phyloP scores from a whole-genome alignment of 1,140 invertebrate species.

The Drosophila bocki region DNA sequence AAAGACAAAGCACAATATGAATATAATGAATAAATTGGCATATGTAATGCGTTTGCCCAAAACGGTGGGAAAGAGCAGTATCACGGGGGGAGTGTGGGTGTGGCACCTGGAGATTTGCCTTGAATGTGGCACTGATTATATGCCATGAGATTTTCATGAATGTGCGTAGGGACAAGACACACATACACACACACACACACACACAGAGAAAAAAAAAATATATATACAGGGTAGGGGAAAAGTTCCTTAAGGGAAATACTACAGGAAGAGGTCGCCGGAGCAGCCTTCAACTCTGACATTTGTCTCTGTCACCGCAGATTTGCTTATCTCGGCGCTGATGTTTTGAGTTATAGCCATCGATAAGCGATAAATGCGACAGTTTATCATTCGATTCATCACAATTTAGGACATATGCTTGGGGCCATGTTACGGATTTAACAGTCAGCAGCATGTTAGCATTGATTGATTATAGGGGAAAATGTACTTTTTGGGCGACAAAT shows the following conservation, averaged over 20 bases:
- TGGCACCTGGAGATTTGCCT: slow-evolving; percentile 68
- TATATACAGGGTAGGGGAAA: not conserved
- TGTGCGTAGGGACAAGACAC: slow-evolving; percentile 26
- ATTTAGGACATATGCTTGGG: slow-evolving; percentile 9
- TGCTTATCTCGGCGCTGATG: slow-evolving; percentile 16
- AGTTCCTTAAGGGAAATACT: not conserved
- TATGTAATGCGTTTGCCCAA: slow-evolving; percentile 73
- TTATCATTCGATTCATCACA: slow-evolving; percentile 46
- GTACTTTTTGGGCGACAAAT: not conserved
- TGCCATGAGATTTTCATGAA: slow-evolving; percentile 71
- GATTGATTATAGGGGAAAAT: slow-evolving; percentile 9
- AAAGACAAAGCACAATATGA: slow-evolving; percentile 67
- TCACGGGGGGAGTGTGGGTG: not conserved
- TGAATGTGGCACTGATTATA: slow-evolving; percentile 80
- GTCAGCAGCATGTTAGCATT: not conserved
- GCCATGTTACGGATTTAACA: not conserved
- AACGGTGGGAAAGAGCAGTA: not conserved
- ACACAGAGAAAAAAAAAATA: not conserved
- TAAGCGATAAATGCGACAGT: slow-evolving; percentile 28
- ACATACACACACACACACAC: slow-evolving; percentile 5
- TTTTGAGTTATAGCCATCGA: slow-evolving; percentile 38
- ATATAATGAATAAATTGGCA: slow-evolving; percentile 83
- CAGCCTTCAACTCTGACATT: slow-evolving; percentile 43
- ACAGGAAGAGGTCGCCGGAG: slow-evolving; percentile 7
- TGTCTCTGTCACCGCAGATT: slow-evolving; percentile 25